These are phyloP conservation scores for Molanna angustata DNA, from an alignment of 2,888 invertebrate species.

Conservation along the genomic window DNA sequence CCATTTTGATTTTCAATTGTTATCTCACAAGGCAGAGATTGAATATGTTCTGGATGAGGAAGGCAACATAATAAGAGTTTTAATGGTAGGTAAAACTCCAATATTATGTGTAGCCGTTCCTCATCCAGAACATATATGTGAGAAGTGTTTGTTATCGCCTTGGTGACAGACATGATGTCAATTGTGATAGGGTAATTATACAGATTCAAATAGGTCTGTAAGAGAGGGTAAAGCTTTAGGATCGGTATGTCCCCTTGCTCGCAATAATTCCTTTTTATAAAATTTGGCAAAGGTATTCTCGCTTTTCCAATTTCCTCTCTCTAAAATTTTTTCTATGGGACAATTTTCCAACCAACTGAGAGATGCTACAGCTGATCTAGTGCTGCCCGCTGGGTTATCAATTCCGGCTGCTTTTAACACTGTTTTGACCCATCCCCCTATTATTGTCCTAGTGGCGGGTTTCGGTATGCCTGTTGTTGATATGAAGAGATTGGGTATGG, in stretches of 20 bases:
- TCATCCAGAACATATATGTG: constrained; percentile 7
- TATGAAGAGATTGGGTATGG: not conserved
- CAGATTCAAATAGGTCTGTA: not conserved
- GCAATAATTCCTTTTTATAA: not conserved
- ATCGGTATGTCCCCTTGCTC: too few relatives aligned
- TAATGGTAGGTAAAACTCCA: constrained; percentile 5
- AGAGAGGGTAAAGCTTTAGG: not conserved
- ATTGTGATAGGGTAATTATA: not conserved
- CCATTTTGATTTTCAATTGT: constrained; percentile 5
- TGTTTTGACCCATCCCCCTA: constrained; percentile 12
- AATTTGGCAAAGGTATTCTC: constrained; percentile 1
- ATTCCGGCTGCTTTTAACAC: constrained; percentile 9
- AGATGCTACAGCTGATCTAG: constrained; percentile 14
- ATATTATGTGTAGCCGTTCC: constrained; percentile 6
- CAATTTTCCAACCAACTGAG: constrained; percentile 10
- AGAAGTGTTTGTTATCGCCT: constrained; percentile 6
- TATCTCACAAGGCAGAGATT: constrained; percentile 4
- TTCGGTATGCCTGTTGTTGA: constrained; percentile 1
- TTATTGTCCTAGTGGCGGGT: constrained; percentile 12
- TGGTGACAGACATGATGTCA: constrained; percentile 3
- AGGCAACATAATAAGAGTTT: constrained; percentile 6
- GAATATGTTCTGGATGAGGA: constrained; percentile 4
- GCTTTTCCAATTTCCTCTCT: constrained; percentile 11
- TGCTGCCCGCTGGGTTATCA: constrained; percentile 13
- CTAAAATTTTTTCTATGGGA: constrained; percentile 8